Conservation (phyloP, 1,140 invertebrate species). For the Lepidurus arcticus region DNA sequence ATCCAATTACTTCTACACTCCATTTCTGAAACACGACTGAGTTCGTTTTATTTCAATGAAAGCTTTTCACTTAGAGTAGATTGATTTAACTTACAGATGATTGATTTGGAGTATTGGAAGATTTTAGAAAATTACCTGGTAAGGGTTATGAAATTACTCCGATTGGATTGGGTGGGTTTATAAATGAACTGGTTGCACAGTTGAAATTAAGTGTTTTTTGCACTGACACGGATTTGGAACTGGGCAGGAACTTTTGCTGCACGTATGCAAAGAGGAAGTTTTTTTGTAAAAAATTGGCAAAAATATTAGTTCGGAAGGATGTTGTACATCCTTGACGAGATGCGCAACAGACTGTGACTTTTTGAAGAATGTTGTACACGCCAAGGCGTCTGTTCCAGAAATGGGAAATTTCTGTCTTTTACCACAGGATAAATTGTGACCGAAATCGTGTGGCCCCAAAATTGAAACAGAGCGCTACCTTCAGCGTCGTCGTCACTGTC, state of each 20-base stretch:
- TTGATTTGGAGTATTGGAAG: too few relatives aligned
- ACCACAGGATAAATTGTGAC: slow-evolving; percentile 19
- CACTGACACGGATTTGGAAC: neutral
- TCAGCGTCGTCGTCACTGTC: neutral
- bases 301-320: neutral
- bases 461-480: neutral
- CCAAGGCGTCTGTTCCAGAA: neutral
- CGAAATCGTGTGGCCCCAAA: slow-evolving; percentile 20
- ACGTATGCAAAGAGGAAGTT: neutral
- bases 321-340: neutral
- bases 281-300: neutral
- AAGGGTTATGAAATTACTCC: too few relatives aligned
- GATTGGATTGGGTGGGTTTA: too few relatives aligned
- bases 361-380: slow-evolving; percentile 3
- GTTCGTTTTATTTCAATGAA: too few relatives aligned
- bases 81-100: too few relatives aligned
- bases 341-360: neutral
- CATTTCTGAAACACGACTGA: neutral
- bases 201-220: neutral
- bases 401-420: neutral
- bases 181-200: too few relatives aligned
- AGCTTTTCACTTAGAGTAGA: too few relatives aligned
- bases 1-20: neutral
- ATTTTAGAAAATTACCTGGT: too few relatives aligned
- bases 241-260: neutral